Evolutionary conservation across 1,140 invertebrate species (phyloP), one percentile per base, ranked within the genome.

Genomic region (Apis laboriosa): DNA sequence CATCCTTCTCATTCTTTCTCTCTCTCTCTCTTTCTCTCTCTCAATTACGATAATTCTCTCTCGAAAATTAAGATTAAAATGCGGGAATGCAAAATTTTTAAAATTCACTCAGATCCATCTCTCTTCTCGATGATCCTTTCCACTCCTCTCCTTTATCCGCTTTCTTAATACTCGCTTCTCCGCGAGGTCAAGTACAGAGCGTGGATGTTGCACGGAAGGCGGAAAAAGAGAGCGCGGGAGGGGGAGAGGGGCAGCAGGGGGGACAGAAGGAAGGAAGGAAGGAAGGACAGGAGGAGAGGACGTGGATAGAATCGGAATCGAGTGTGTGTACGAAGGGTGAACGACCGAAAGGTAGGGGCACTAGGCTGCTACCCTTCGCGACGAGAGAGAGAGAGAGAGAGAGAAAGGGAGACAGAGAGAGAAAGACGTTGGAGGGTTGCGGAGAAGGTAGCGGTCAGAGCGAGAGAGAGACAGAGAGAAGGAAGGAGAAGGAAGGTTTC

Each of bases 311-410:
- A 91, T 90, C 83, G 85, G 89, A 87, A 88, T 91, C 91, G 87
- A 91, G 88, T 87, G 82, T 85, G 67, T 85, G 67, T 80, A 82
- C 83, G 87, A 90, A 91, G 91, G 93, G 93, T 94, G 93, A 94
- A 94, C 90, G 93, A 93, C 93, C 93, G 90, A 88, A 76, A 75
- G 91, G 93, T 92, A 93, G 93, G 93, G 93, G 93, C 93, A 94
- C 92, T 93, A 92, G 93, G 93, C 93, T 94, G 92, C 92, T 92
- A 93, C 93, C 93, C 93, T 93, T 91, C 89, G 88, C 85, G 80
- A 84, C 78, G 83, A 88, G 78, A 85, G 83, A 82, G 85, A 43
- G 83, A 88, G 78, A 85, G 83, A 82, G 85, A 43, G 78, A 85
- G 83, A 82, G 85, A 85, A 74, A 83, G 80, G 84, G 58, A 75